A percentile compares a stretch with the other conserved stretches of the same genome.
Evolutionary conservation across 2,113 vertebrate genomes (phyloP).

Genomic region (Theristicus caerulescens): DNA sequence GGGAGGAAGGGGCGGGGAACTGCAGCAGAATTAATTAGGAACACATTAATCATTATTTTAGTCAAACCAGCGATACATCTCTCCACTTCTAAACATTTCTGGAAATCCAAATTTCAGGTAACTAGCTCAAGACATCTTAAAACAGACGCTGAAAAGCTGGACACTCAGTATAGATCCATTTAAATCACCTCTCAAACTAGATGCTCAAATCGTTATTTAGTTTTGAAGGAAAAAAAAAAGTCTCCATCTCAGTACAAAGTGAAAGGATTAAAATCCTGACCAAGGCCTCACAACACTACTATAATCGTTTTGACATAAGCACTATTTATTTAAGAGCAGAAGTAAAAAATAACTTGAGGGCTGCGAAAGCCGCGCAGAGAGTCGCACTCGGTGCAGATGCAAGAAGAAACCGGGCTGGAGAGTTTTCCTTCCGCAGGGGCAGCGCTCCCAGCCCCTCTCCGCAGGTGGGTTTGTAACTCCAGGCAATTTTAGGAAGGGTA

Average conservation of each 20-base stretch:
- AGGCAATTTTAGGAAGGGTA: rapidly evolving
- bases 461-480: neutral
- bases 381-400: neutral
- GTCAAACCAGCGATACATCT: neutral
- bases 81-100: neutral
- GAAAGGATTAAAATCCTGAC: neutral
- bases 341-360: neutral
- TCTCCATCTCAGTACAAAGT: neutral
- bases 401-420: neutral
- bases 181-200: neutral
- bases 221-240: neutral
- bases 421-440: neutral
- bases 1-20: neutral
- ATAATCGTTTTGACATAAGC: neutral
- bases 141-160: neutral
- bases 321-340: neutral
- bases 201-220: neutral
- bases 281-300: neutral
- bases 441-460: neutral
- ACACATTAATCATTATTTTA: neutral
- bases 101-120: neutral
- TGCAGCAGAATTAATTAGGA: neutral
- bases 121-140: neutral
- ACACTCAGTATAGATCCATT: neutral
- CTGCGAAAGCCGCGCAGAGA: neutral